Evolutionary conservation across 2,113 vertebrate genomes (phyloP).

Genomic region (Ibidorhyncha struthersii): DNA sequence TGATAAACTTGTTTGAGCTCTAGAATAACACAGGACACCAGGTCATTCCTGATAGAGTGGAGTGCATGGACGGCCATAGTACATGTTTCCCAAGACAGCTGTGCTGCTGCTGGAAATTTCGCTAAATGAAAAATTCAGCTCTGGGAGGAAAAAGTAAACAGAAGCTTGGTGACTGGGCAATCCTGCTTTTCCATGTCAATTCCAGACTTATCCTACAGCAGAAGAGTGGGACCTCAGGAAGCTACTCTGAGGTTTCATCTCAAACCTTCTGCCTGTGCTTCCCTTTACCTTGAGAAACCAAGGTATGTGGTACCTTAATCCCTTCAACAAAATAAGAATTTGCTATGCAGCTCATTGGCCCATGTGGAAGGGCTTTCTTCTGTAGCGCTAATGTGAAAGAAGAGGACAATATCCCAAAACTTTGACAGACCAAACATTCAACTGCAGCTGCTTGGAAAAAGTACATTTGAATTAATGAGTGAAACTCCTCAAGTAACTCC

Average conservation of each 20-base stretch:
- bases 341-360: not conserved
- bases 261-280: not conserved
- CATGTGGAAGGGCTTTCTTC: not conserved
- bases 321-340: not conserved
- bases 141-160: not conserved
- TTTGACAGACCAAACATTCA: not conserved
- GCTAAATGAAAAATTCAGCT: not conserved
- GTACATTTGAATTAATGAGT: not conserved
- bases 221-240: not conserved
- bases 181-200: not conserved
- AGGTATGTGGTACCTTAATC: not conserved
- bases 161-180: not conserved
- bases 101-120: not conserved
- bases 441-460: not conserved
- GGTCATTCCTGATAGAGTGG: not conserved
- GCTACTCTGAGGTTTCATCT: not conserved
- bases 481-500: not conserved
- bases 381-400: not conserved
- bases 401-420: not conserved
- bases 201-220: not conserved
- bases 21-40: not conserved
- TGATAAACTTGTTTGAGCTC: not conserved
- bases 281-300: not conserved
- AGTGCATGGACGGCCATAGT: not conserved
- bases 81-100: not conserved